phyloP scores from a whole-genome alignment of 2,113 vertebrate species.

The Rhinolophus ferrumequinum region DNA sequence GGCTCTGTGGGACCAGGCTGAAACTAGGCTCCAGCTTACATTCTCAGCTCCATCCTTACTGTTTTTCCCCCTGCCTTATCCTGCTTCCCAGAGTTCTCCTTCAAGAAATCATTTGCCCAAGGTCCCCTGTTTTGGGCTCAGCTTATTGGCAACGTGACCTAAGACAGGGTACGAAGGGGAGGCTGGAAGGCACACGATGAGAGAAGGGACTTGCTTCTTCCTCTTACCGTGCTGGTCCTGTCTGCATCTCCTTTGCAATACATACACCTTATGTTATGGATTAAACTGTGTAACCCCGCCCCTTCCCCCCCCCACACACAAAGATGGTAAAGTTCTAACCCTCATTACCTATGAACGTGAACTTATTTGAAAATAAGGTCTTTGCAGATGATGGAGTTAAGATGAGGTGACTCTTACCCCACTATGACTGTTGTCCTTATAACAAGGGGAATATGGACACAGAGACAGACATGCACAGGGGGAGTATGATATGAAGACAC shows the following conservation, averaged over 20 bases:
- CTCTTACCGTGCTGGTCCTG: neutral
- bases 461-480: neutral
- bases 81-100: neutral
- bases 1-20: no score
- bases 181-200: neutral
- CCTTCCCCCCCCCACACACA: neutral
- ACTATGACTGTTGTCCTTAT: neutral
- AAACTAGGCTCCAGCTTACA: neutral
- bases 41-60: neutral
- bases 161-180: neutral
- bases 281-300: neutral
- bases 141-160: neutral
- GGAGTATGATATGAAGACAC: neutral
- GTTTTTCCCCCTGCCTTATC: neutral
- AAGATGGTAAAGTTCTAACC: neutral
- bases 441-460: neutral
- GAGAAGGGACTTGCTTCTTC: neutral
- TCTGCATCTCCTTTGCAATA: neutral
- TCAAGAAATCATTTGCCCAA: neutral
- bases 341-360: neutral
- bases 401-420: neutral
- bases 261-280: neutral
- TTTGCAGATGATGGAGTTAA: neutral
- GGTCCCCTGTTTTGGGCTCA: neutral
- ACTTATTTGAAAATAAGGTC: neutral